A percentile compares a stretch with the other conserved stretches of the same genome.
phyloP scores from a whole-genome alignment of 37 sponge, comb jelly and placozoan species.

The Petrosia ficiformis region DNA sequence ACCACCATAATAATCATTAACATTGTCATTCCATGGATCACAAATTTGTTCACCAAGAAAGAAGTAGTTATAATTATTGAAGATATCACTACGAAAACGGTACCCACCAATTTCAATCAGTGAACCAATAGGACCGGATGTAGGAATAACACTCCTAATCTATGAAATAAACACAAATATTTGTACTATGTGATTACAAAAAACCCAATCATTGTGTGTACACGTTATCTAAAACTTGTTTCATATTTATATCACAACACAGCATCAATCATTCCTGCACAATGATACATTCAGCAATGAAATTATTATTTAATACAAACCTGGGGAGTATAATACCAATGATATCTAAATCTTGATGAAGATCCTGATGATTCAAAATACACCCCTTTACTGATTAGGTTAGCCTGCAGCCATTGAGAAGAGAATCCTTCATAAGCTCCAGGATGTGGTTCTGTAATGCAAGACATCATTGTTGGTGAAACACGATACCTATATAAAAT shows the following conservation, averaged over 20 bases:
- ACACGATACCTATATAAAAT: no score
- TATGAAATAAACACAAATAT: not conserved
- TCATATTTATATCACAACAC: no score
- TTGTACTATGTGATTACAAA: no score
- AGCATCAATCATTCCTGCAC: no score
- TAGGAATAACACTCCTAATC: slow-evolving; percentile 31
- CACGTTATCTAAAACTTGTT: no score
- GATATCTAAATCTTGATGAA: slow-evolving; percentile 5
- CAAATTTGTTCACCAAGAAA: slow-evolving; percentile 53
- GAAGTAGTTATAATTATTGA: slow-evolving; percentile 14
- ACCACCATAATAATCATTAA: slow-evolving; percentile 30
- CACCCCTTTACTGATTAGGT: slow-evolving; percentile 5
- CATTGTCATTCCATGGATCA: slow-evolving; percentile 16
- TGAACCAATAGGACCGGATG: slow-evolving; percentile 31
- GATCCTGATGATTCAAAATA: not conserved
- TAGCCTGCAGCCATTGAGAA: not conserved
- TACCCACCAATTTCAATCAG: slow-evolving; percentile 41
- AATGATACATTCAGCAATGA: no score
- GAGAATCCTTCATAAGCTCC: slow-evolving; percentile 25
- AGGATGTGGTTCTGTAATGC: slow-evolving; percentile 43
- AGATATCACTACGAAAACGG: not conserved
- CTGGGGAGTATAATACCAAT: no score
- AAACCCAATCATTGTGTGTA: no score
- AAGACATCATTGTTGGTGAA: slow-evolving; percentile 6
- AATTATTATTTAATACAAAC: no score